phyloP scores from a whole-genome alignment of 2,113 vertebrate species.

The Dromaius novaehollandiae region DNA sequence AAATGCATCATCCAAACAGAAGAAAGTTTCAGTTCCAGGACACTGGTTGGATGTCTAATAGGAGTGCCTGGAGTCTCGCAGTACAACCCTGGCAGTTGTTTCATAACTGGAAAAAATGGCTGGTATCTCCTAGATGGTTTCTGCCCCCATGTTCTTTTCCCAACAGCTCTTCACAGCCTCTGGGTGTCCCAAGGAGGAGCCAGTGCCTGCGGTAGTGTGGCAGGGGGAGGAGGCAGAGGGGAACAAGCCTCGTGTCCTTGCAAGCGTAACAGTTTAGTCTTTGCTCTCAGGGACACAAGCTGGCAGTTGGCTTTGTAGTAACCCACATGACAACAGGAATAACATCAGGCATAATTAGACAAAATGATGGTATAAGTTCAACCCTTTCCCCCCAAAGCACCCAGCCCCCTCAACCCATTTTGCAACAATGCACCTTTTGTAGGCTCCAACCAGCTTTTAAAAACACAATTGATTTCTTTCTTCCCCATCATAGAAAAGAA shows the following conservation, averaged over 20 bases:
- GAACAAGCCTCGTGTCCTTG: slow-evolving; percentile 46
- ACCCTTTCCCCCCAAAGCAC: slow-evolving; percentile 50
- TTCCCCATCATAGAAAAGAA: slow-evolving; percentile 43
- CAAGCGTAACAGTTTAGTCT: slow-evolving; percentile 65
- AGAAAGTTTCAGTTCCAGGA: background rate
- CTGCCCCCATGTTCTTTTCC: background rate
- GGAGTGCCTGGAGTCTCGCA: background rate
- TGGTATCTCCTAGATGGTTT: background rate
- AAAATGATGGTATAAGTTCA: slow-evolving; percentile 68
- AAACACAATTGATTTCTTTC: slow-evolving; percentile 72
- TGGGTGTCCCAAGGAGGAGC: background rate
- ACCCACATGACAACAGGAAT: slow-evolving; percentile 71
- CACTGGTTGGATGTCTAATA: background rate
- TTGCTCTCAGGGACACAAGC: slow-evolving; percentile 65
- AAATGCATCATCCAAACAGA: background rate
- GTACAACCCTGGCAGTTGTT: background rate
- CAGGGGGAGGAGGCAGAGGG: background rate
- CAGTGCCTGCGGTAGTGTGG: background rate
- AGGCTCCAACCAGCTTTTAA: slow-evolving; percentile 49
- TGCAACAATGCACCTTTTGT: slow-evolving; percentile 74
- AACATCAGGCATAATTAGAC: slow-evolving; percentile 73
- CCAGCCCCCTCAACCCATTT: slow-evolving; percentile 63
- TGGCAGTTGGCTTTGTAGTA: slow-evolving; percentile 70
- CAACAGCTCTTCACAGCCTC: background rate
- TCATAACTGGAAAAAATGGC: background rate